A percentile compares a stretch with the other conserved stretches of the same genome.
Conservation (phyloP, 2,888 invertebrate species). For the Schrankia costaestrigalis region DNA sequence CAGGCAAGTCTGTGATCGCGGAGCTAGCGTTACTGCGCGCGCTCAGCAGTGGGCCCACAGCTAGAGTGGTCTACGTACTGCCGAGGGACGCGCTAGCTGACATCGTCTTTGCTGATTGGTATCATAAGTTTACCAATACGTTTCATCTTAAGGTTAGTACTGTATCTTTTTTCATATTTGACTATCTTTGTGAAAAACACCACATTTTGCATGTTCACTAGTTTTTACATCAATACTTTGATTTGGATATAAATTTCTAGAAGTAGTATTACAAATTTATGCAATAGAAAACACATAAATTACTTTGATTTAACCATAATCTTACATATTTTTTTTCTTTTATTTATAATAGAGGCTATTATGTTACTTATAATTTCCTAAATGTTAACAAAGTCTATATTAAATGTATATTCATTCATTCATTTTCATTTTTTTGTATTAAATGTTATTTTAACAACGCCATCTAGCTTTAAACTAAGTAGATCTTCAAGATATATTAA, state of each 20-base stretch:
- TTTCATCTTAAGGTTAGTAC: slow-evolving; percentile 87
- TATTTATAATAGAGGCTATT: too few relatives aligned
- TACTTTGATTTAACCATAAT: too few relatives aligned
- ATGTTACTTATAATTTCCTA: too few relatives aligned
- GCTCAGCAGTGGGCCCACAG: slow-evolving; percentile 86
- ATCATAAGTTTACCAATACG: slow-evolving; percentile 89
- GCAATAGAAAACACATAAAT: too few relatives aligned
- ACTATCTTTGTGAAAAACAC: not conserved
- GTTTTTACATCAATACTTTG: too few relatives aligned
- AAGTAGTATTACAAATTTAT: too few relatives aligned
- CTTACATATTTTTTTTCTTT: too few relatives aligned
- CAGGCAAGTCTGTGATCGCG: slow-evolving; percentile 96
- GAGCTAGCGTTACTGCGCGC: slow-evolving; percentile 97
- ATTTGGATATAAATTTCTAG: too few relatives aligned
- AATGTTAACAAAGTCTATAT: too few relatives aligned
- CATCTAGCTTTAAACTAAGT: not conserved
- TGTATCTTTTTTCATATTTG: too few relatives aligned
- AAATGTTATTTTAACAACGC: not conserved
- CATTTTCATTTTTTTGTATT: not conserved
- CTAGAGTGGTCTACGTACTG: slow-evolving; percentile 95
- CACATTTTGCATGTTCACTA: too few relatives aligned
- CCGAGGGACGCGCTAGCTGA: slow-evolving; percentile 96
- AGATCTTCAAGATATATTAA: not conserved
- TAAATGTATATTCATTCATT: too few relatives aligned
- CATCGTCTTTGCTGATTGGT: slow-evolving; percentile 94